Conservation (phyloP, 2,888 invertebrate genomes). For the Hermaeophaga mercurialis region DNA sequence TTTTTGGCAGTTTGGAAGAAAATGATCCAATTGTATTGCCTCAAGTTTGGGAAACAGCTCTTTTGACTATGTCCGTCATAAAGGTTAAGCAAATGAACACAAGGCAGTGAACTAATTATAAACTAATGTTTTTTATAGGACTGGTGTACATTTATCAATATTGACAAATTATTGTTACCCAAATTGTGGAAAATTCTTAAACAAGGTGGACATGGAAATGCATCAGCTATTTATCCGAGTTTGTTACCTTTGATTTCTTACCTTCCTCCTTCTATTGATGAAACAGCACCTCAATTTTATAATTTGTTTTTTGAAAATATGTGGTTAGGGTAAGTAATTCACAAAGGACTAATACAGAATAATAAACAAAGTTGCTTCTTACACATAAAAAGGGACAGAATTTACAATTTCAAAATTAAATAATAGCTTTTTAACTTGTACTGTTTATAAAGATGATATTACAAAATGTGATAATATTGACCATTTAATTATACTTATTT, state of each 20-base stretch:
- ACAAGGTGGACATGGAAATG: constrained; percentile 79
- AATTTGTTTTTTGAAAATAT: constrained; percentile 71
- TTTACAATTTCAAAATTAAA: too few relatives aligned
- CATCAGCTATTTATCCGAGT: constrained; percentile 72
- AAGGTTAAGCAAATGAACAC: too few relatives aligned
- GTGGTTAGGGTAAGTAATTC: constrained; percentile 65
- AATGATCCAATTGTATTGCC: constrained; percentile 69
- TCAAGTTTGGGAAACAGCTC: constrained; percentile 75
- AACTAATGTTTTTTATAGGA: constrained; percentile 60
- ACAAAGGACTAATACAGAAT: neutral
- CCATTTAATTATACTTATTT: too few relatives aligned
- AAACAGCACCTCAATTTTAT: constrained; percentile 61
- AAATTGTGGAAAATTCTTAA: constrained; percentile 71
- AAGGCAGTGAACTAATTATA: constrained; percentile 25
- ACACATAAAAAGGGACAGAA: too few relatives aligned
- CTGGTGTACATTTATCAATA: constrained; percentile 72
- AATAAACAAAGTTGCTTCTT: too few relatives aligned
- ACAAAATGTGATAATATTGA: too few relatives aligned
- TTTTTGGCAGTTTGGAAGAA: constrained; percentile 71
- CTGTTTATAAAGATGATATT: too few relatives aligned
- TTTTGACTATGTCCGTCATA: constrained; percentile 65
- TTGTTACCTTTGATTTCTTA: constrained; percentile 77
- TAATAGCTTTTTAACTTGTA: too few relatives aligned
- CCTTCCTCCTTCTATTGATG: constrained; percentile 63
- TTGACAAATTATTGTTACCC: constrained; percentile 74